phyloP scores from a whole-genome alignment of 2,797 vertebrate species.

The Oophaga sylvatica region DNA sequence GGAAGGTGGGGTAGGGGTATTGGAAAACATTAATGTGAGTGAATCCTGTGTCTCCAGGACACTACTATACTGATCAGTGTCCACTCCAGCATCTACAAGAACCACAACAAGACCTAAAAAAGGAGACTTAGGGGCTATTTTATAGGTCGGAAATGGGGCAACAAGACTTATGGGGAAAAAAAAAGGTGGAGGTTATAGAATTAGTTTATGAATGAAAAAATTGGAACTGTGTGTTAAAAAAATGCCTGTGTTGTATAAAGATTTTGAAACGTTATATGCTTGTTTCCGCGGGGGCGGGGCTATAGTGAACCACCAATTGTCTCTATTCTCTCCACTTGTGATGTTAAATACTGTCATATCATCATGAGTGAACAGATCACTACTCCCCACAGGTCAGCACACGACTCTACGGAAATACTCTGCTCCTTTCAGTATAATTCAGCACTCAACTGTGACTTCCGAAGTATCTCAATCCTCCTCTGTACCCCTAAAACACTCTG shows the following conservation, averaged over 20 bases:
- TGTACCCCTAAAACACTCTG: background rate
- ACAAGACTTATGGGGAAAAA: background rate
- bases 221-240: background rate
- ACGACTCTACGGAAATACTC: background rate
- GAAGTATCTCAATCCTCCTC: too few relatives aligned
- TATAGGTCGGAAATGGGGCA: background rate
- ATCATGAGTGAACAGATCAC: background rate
- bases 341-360: too few relatives aligned
- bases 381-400: background rate
- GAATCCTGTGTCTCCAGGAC: background rate
- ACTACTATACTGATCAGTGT: background rate
- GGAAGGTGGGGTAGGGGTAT: background rate
- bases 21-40: background rate
- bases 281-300: background rate
- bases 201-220: background rate
- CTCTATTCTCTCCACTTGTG: background rate
- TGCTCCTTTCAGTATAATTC: background rate
- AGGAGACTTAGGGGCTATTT: background rate
- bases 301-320: background rate
- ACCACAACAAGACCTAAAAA: background rate
- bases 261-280: background rate
- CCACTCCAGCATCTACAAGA: background rate
- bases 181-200: background rate
- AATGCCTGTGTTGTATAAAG: background rate
- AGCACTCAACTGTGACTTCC: too few relatives aligned